Conservation (phyloP, 1,140 invertebrate species). For the Wiebesia pumilae region DNA sequence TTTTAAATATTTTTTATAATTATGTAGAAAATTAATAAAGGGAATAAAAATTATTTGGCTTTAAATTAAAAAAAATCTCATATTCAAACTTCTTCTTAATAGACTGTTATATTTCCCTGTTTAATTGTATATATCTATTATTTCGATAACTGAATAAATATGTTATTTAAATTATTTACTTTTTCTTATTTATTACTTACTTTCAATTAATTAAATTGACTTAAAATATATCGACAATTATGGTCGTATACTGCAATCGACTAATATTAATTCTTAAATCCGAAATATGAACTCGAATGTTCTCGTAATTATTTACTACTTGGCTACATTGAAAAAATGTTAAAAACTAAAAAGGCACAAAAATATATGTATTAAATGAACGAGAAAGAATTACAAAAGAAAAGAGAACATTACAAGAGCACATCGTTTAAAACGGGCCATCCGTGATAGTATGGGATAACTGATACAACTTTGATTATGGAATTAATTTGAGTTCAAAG, state of each 20-base stretch:
- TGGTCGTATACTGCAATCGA: not conserved
- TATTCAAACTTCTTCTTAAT: no score
- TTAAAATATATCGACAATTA: not conserved
- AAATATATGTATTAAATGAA: constrained; percentile 4
- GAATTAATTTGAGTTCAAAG: constrained; percentile 61
- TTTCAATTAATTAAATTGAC: not conserved
- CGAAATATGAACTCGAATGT: not conserved
- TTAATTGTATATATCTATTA: not conserved
- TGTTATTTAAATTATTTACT: no score
- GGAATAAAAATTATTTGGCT: no score
- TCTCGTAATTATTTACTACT: not conserved
- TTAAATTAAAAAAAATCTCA: no score
- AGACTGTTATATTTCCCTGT: no score
- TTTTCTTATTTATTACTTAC: not conserved
- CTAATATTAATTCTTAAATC: not conserved
- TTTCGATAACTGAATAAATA: not conserved
- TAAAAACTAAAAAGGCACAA: not conserved
- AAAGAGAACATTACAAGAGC: not conserved
- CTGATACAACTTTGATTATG: constrained; percentile 60
- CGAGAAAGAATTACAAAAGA: constrained; percentile 1
- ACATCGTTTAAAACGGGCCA: not conserved
- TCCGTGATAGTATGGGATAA: constrained; percentile 47
- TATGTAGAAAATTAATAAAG: no score
- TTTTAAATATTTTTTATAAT: no score
- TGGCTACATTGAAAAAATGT: not conserved